A percentile compares a stretch with the other conserved stretches of the same genome.
Evolutionary conservation across 2,113 vertebrate genomes (phyloP).

Genomic region (Indri indri): DNA sequence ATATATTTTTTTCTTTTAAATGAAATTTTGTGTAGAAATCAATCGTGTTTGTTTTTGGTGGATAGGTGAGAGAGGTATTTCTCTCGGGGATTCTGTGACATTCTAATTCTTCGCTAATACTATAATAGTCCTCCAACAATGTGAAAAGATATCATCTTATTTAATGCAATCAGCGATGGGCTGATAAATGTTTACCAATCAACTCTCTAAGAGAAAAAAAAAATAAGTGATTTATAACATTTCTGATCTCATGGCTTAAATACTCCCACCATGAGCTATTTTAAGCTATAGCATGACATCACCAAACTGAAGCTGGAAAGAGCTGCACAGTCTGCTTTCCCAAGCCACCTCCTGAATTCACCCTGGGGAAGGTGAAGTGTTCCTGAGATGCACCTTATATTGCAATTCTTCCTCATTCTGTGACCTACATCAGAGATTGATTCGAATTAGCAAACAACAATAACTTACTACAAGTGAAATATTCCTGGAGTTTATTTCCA

Average conservation of each 20-base stretch:
- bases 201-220: background rate
- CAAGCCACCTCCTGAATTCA: background rate
- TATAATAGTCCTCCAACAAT: background rate
- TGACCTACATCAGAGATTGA: background rate
- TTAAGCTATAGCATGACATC: background rate
- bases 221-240: background rate
- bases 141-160: background rate
- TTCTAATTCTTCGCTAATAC: background rate
- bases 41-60: background rate
- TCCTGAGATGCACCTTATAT: background rate
- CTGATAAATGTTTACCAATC: background rate
- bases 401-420: background rate
- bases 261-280: background rate
- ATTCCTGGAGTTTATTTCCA: background rate
- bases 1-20: background rate
- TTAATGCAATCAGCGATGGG: background rate
- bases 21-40: background rate
- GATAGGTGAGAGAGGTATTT: background rate
- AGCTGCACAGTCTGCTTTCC: rapidly evolving
- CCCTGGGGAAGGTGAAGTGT: rapidly evolving
- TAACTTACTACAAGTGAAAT: background rate
- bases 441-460: background rate
- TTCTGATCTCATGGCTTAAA: background rate
- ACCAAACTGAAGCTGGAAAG: background rate
- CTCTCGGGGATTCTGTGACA: background rate